phyloP scores from a whole-genome alignment of 2,888 invertebrate genomes.

The Diarsia dahlii region DNA sequence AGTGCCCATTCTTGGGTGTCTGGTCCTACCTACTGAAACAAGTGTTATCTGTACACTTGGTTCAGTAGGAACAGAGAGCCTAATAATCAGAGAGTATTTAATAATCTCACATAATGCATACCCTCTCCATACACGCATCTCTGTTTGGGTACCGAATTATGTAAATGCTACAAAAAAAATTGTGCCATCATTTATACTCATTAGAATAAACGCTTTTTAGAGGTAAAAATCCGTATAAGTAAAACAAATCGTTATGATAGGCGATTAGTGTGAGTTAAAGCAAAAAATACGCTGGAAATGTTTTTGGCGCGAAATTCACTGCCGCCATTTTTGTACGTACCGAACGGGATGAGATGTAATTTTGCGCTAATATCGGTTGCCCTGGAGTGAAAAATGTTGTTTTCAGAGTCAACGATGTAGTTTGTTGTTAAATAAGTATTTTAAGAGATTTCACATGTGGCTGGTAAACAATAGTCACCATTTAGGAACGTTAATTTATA shows the following conservation, averaged over 20 bases:
- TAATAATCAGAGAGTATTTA: too few species aligned
- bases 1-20: too few species aligned
- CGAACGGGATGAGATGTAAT: constrained; percentile 56
- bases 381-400: constrained; percentile 21
- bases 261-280: constrained; percentile 54
- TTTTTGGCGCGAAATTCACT: constrained; percentile 50
- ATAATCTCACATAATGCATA: constrained; percentile 24
- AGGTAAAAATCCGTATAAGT: constrained; percentile 51
- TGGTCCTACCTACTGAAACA: too few species aligned
- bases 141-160: constrained; percentile 11
- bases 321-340: constrained; percentile 50
- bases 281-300: constrained; percentile 53
- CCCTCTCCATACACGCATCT: constrained; percentile 22
- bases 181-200: constrained; percentile 48
- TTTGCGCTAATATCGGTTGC: constrained; percentile 39
- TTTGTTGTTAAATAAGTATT: not conserved
- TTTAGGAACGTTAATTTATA: not conserved
- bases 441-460: not conserved
- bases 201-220: constrained; percentile 51
- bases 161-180: constrained; percentile 41
- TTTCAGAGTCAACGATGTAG: not conserved
- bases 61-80: too few species aligned
- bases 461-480: too few species aligned
- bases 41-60: too few species aligned
- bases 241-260: constrained; percentile 62